These are phyloP conservation scores for Poecilus cupreus DNA, from an alignment of 2,888 invertebrate species.

Conservation along the genomic window DNA sequence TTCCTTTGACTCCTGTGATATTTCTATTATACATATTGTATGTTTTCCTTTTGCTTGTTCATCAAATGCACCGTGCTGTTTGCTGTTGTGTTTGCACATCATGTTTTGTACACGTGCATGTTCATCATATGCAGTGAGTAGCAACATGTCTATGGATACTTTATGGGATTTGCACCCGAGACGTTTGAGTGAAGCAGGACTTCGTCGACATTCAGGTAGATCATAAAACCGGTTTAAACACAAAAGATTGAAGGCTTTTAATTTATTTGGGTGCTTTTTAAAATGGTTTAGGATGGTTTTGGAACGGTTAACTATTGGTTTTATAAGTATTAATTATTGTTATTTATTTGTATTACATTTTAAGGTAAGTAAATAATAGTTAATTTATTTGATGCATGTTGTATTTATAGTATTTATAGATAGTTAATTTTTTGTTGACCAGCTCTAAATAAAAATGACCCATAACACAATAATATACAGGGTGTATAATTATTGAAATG, in stretches of 20 bases:
- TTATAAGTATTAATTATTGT: not conserved
- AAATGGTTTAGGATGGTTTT: not conserved
- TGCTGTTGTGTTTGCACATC: conserved; percentile 7
- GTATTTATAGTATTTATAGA: no score
- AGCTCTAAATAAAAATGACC: no score
- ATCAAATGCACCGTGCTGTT: not conserved
- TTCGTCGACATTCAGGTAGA: conserved; percentile 85
- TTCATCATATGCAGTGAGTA: conserved; percentile 72
- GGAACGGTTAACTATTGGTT: no score
- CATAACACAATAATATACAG: no score
- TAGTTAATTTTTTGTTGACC: not conserved
- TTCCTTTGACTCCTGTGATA: not conserved
- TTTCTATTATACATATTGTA: not conserved
- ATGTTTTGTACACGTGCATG: not conserved
- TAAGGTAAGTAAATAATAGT: not conserved
- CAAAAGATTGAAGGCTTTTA: not conserved
- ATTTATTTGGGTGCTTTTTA: not conserved
- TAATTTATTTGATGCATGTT: no score
- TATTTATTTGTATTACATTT: not conserved
- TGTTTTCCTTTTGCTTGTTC: not conserved
- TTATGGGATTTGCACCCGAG: conserved; percentile 84
- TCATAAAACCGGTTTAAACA: not conserved
- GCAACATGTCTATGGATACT: conserved; percentile 81
- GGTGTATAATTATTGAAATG: no score
- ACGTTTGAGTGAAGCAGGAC: conserved; percentile 84